phyloP scores from a whole-genome alignment of 2,113 vertebrate genomes.

The Misgurnus mizolepis region DNA sequence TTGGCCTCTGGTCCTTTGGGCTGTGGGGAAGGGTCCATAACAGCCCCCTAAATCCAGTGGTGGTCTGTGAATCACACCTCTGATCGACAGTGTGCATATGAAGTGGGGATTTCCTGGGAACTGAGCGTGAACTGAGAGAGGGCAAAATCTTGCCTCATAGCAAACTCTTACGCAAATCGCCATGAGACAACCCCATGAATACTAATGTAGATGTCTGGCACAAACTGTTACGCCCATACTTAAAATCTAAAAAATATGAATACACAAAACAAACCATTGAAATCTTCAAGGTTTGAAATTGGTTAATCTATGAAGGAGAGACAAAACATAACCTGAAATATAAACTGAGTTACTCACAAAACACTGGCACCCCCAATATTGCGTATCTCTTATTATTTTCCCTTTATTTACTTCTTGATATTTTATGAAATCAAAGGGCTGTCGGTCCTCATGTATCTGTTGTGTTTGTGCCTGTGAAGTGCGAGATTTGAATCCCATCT shows the following conservation, averaged over 20 bases:
- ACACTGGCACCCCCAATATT: not conserved
- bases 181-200: slow-evolving; percentile 48
- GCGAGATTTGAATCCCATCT: slow-evolving; percentile 54
- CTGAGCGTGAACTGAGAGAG: slow-evolving; percentile 51
- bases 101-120: slow-evolving; percentile 59
- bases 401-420: slow-evolving; percentile 49
- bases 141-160: slow-evolving; percentile 44
- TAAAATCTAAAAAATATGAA: not conserved
- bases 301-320: not conserved
- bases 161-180: slow-evolving; percentile 55
- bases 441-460: slow-evolving; percentile 37
- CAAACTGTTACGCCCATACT: not conserved
- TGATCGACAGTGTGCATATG: slow-evolving; percentile 55
- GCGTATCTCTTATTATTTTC: slow-evolving; percentile 34
- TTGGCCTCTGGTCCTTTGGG: slow-evolving; percentile 31
- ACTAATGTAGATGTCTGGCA: slow-evolving; percentile 38
- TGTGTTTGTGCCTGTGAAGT: slow-evolving; percentile 42
- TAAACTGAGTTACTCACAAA: not conserved
- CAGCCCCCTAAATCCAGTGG: slow-evolving; percentile 40
- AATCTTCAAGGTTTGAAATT: not conserved
- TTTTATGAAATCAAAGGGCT: slow-evolving; percentile 50
- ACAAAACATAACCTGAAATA: not conserved
- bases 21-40: slow-evolving; percentile 29
- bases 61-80: slow-evolving; percentile 51
- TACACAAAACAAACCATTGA: not conserved